phyloP scores from a whole-genome alignment of 92 coral and sea anemone species.

The Phenganax subtilis region DNA sequence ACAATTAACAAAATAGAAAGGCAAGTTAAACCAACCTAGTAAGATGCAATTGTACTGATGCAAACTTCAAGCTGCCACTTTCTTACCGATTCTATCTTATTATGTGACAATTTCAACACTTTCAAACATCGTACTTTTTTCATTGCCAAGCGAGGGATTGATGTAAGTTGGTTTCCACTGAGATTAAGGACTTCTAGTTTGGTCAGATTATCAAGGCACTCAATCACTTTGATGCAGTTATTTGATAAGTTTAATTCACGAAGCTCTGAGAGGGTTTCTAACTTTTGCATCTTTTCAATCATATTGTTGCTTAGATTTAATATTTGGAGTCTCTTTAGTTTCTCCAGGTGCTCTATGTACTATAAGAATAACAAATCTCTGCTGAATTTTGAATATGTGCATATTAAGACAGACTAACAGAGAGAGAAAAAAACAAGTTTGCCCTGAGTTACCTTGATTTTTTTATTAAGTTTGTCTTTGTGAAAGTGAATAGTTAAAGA shows the following conservation, averaged over 20 bases:
- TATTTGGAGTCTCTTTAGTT: slow-evolving; percentile 59
- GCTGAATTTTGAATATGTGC: neutral
- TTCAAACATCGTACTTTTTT: slow-evolving; percentile 74
- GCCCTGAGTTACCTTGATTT: slow-evolving; percentile 70
- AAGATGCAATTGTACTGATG: neutral
- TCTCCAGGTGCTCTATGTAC: slow-evolving; percentile 89
- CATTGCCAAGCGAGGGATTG: slow-evolving; percentile 64
- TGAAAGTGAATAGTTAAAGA: slow-evolving; percentile 69
- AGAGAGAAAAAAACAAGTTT: neutral
- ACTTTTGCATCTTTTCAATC: slow-evolving; percentile 87
- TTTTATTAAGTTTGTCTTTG: slow-evolving; percentile 81
- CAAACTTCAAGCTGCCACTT: neutral
- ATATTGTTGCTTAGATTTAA: slow-evolving; percentile 76
- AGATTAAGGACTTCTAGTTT: slow-evolving; percentile 72
- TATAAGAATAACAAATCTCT: slow-evolving; percentile 28
- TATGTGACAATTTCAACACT: slow-evolving; percentile 66
- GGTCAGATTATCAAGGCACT: slow-evolving; percentile 66
- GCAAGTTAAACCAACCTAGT: neutral
- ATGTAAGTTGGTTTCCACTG: slow-evolving; percentile 71
- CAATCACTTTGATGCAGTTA: slow-evolving; percentile 73
- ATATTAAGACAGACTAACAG: neutral
- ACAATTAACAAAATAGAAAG: slow-evolving; percentile 17
- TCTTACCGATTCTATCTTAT: slow-evolving; percentile 75
- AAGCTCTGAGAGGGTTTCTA: slow-evolving; percentile 69
- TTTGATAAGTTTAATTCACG: slow-evolving; percentile 82